Evolutionary conservation across 2,888 invertebrate species (phyloP), one percentile per base, ranked within the genome.

Genomic region (Coelogynopora nodosa): DNA sequence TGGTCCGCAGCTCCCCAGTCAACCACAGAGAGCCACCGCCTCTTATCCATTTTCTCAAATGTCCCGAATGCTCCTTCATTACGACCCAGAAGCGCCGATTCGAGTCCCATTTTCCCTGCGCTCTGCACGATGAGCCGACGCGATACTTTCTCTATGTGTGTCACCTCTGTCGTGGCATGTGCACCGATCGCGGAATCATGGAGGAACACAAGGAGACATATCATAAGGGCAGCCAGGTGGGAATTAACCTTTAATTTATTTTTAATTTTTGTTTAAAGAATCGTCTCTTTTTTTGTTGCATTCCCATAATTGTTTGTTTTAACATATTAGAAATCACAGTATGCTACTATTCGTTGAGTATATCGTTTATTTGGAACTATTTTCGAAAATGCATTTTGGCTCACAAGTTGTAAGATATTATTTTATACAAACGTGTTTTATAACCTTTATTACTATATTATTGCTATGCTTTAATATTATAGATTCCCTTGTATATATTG

Each of bases 41-140:
- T 26, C 84, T 84, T 5, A 67, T 84, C 0, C 84, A 84, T 31
- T 84, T 84, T 67, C 49, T 84, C 29, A 29, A 31, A 1, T 84
- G 84, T 67, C 84, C 84, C 27, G 84, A 84, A 27, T 84, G 84
- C 84, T 31, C 49, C 1, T 84, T 49, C 31, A 84, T 67, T 0
- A 84, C 84, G 29, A 31, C 67, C 23, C 31, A 84, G 26, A 26
- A 49, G 31, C 84, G 67, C 27, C 28, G 67, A 31, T 84, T 84
- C 84, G 84, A 84, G 84, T 49, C 84, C 1, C 84, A 84, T 13
- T 84, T 30, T 84, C 84, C 84, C 28, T 84, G 84, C 31, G 67
- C 49, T 31, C 84, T 49, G 5, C 84, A 67, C 31, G 67, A 5
- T 67, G 30, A 84, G 31, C 84, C 84, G 29, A 31, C 84, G 31